Conservation (phyloP, 2,888 invertebrate species). For the Ophion ventricosus region DNA sequence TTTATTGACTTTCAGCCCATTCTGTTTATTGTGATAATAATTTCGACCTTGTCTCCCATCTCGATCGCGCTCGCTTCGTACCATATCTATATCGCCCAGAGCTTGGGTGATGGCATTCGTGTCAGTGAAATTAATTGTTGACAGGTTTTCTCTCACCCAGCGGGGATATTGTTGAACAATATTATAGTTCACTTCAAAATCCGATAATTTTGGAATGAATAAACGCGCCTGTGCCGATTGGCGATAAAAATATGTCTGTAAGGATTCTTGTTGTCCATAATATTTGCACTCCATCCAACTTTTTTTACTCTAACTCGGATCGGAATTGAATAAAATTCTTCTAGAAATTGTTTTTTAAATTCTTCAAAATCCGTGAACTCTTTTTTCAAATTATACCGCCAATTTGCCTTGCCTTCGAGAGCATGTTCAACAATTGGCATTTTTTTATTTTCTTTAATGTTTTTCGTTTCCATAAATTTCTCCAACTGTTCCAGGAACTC, state of each 20-base stretch:
- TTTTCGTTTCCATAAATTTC: conserved; percentile 16
- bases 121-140: conserved; percentile 14
- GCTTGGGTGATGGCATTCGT: background rate
- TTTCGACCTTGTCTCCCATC: too few relatives aligned
- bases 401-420: conserved; percentile 35
- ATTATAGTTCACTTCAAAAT: too few relatives aligned
- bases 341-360: conserved; percentile 9
- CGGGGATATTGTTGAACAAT: conserved; percentile 20
- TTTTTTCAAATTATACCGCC: too few relatives aligned
- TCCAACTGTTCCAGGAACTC: conserved; percentile 5
- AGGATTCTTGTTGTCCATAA: background rate
- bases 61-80: too few relatives aligned
- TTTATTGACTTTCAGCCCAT: too few relatives aligned
- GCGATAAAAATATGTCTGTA: conserved; percentile 36
- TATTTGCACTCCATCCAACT: conserved; percentile 12
- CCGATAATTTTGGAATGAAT: conserved; percentile 13
- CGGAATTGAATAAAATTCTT: conserved; percentile 43
- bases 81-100: too few relatives aligned
- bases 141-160: conserved; percentile 13
- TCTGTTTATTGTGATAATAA: too few relatives aligned
- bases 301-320: conserved; percentile 34
- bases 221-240: conserved; percentile 28
- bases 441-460: conserved; percentile 18
- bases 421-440: conserved; percentile 35
- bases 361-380: background rate